These are phyloP conservation scores for Pseudococcus jackbeardsleyi DNA, from an alignment of 2,888 invertebrate genomes.

Conservation along the genomic window DNA sequence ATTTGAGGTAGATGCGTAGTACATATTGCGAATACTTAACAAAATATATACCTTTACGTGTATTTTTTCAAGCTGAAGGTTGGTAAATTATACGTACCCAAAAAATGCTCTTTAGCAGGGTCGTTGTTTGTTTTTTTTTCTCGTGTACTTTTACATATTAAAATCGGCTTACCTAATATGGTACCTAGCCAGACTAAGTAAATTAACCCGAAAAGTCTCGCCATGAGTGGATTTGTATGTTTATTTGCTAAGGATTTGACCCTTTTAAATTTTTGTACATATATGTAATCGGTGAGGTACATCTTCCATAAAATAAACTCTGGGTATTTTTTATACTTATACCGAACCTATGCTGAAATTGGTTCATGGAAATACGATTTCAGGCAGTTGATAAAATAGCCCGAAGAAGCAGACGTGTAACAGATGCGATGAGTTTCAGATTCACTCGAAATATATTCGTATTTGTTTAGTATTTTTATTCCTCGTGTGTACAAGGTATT, in stretches of 20 bases:
- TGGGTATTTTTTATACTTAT: not conserved
- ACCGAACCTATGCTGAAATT: not conserved
- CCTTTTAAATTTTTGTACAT: not conserved
- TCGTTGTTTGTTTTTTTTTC: not conserved
- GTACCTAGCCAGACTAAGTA: not conserved
- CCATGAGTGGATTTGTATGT: not conserved
- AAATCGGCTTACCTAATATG: not conserved
- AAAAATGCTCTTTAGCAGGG: not conserved
- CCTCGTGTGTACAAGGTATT: too few species aligned
- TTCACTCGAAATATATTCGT: not conserved
- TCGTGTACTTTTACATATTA: not conserved
- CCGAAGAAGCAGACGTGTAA: not conserved
- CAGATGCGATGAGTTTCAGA: not conserved
- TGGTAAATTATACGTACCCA: too few species aligned
- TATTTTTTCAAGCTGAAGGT: too few species aligned
- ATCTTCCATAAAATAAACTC: not conserved
- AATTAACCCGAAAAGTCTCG: not conserved
- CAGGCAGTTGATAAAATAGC: not conserved
- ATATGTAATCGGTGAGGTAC: not conserved
- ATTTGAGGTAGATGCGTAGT: not conserved
- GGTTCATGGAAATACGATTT: not conserved
- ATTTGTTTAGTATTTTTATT: not conserved
- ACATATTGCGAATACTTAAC: too few species aligned
- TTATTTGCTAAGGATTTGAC: not conserved
- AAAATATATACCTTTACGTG: too few species aligned